Conservation (phyloP, 1,140 invertebrate genomes). For the Lasioglossum baleicum region DNA sequence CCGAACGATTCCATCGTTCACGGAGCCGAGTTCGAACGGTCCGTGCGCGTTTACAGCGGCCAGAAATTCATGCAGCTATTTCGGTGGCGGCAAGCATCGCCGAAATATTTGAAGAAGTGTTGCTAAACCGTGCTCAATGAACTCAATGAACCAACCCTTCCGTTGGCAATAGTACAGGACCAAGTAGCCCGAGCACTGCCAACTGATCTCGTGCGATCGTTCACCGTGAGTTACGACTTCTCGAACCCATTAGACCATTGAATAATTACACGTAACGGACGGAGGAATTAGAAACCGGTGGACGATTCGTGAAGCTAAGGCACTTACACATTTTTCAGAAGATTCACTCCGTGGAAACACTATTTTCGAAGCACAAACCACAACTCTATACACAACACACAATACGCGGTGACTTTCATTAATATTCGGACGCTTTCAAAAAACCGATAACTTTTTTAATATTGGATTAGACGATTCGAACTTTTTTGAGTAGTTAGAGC, state of each 20-base stretch:
- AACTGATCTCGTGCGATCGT: slow-evolving; percentile 30
- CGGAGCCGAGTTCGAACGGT: slow-evolving; percentile 4
- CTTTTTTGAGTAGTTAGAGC: no score
- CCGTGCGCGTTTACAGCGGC: background rate
- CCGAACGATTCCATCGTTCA: slow-evolving; percentile 9
- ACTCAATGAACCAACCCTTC: slow-evolving; percentile 26
- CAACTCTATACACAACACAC: no score
- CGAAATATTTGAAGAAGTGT: slow-evolving; percentile 26
- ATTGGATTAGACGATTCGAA: no score
- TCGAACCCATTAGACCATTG: background rate
- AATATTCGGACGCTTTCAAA: no score
- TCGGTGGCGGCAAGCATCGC: background rate
- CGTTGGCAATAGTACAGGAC: slow-evolving; percentile 34
- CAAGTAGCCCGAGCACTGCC: background rate
- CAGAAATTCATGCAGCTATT: slow-evolving; percentile 35
- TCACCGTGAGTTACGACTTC: background rate
- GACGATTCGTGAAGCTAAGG: no score
- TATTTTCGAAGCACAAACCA: no score
- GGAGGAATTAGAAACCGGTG: no score
- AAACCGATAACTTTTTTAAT: no score
- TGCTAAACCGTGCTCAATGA: slow-evolving; percentile 50
- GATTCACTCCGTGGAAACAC: no score
- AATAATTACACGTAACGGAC: background rate
- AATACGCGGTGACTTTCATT: no score
- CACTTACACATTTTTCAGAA: no score